phyloP scores from a whole-genome alignment of 2,797 vertebrate species.

The Ceryle rudis region DNA sequence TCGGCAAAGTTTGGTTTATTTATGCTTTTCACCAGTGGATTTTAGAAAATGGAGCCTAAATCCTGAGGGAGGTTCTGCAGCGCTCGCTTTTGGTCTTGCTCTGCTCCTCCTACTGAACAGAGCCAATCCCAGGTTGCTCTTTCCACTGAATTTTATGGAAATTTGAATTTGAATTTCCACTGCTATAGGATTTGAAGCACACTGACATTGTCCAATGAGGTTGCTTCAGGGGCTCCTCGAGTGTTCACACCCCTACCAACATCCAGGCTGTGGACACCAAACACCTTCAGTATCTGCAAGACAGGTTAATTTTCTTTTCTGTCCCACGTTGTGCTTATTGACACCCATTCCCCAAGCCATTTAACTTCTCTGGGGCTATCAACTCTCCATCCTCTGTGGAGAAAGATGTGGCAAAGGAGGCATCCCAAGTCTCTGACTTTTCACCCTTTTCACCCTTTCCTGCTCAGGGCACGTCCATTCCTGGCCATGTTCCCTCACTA shows the following conservation, averaged over 20 bases:
- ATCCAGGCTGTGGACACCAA: neutral
- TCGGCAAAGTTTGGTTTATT: neutral
- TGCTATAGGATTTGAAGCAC: neutral
- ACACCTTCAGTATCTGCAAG: neutral
- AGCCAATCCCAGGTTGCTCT: accelerated
- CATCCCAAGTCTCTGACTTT: neutral
- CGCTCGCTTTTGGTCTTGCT: accelerated
- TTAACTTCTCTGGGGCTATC: neutral
- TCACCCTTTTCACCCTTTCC: neutral
- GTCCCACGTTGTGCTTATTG: accelerated
- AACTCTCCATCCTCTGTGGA: neutral
- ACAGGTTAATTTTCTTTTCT: accelerated
- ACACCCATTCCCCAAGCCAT: neutral
- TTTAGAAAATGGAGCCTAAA: neutral
- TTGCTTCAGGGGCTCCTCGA: neutral
- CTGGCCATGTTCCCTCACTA: neutral
- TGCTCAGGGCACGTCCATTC: neutral
- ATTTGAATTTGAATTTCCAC: neutral
- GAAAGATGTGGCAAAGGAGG: neutral
- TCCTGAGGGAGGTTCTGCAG: too few relatives aligned
- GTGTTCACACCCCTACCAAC: neutral
- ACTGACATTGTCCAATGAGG: accelerated
- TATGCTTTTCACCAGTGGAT: neutral
- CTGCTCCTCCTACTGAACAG: neutral
- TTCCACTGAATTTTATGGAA: neutral